Percentiles rank a stretch among this genome's conserved stretches.
Conservation (phyloP, 2,113 vertebrate genomes). For the Theristicus caerulescens region DNA sequence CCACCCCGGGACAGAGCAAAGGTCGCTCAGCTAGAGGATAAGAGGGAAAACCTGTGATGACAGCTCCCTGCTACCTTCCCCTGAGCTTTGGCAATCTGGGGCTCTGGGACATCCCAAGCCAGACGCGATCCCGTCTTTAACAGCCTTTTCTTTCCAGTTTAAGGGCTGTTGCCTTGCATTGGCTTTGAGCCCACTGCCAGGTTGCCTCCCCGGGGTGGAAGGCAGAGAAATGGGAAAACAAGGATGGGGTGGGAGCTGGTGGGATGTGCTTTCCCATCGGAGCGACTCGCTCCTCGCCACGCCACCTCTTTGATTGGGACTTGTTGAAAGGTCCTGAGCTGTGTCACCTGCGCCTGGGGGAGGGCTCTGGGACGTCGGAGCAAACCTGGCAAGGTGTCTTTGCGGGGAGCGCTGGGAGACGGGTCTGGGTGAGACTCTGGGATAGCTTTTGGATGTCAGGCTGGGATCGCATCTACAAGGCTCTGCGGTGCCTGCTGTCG, state of each 20-base stretch:
- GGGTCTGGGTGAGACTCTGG: background rate
- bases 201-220: background rate
- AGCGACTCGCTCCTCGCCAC: background rate
- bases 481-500: background rate
- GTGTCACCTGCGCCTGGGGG: background rate
- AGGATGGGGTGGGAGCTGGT: background rate
- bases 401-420: background rate
- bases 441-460: background rate
- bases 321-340: background rate
- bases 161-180: background rate
- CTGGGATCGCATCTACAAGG: background rate
- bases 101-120: background rate
- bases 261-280: background rate
- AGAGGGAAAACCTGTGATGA: background rate
- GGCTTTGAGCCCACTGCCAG: background rate
- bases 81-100: background rate
- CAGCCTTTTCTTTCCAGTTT: background rate
- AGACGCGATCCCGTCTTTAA: background rate
- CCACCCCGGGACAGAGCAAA: background rate
- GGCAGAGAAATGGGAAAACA: background rate
- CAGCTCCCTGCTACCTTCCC: background rate
- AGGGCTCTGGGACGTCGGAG: accelerated
- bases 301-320: background rate
- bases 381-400: background rate
- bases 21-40: accelerated